Evolutionary conservation across 2,888 invertebrate species (phyloP).

Genomic region (Drosophila rubida): DNA sequence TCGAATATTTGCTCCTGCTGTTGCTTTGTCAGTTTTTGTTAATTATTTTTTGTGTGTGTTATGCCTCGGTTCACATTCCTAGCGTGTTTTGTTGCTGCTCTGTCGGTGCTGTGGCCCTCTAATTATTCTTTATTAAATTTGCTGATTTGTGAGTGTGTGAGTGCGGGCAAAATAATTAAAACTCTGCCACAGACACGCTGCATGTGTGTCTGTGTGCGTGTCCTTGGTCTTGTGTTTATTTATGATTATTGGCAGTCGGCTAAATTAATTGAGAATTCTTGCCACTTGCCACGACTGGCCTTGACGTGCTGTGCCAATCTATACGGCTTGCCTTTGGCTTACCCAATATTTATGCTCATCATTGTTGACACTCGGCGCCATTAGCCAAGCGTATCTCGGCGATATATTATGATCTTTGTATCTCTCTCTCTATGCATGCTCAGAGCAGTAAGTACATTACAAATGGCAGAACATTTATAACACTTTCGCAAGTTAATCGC

Average conservation of each 20-base stretch:
- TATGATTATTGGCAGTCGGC: slow-evolving; percentile 72
- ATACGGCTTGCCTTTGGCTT: slow-evolving; percentile 17
- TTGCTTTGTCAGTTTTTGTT: slow-evolving; percentile 62
- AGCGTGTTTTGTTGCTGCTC: slow-evolving; percentile 23
- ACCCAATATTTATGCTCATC: slow-evolving; percentile 53
- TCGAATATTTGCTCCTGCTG: slow-evolving; percentile 42
- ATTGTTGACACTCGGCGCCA: slow-evolving; percentile 49
- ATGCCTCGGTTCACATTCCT: slow-evolving; percentile 52
- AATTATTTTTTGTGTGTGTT: slow-evolving; percentile 62
- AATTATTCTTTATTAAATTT: slow-evolving; percentile 78
- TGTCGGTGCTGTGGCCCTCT: slow-evolving; percentile 46
- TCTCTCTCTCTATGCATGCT: slow-evolving; percentile 25
- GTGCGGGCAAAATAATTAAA: slow-evolving; percentile 63
- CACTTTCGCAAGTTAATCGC: slow-evolving; percentile 74
- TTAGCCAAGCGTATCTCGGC: slow-evolving; percentile 16
- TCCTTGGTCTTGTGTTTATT: slow-evolving; percentile 60
- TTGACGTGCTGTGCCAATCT: slow-evolving; percentile 21
- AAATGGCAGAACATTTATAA: slow-evolving; percentile 72
- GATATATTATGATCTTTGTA: slow-evolving; percentile 20
- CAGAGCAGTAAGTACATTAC: slow-evolving; percentile 19
- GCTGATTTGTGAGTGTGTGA: slow-evolving; percentile 33
- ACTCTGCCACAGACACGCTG: slow-evolving; percentile 38
- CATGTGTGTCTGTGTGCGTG: slow-evolving; percentile 13
- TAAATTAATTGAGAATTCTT: slow-evolving; percentile 69
- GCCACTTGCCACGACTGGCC: slow-evolving; percentile 33